Percentiles rank a stretch among this genome's conserved stretches.
Evolutionary conservation across 2,888 invertebrate species (phyloP).

Genomic region (Exephanes ischioxanthus): DNA sequence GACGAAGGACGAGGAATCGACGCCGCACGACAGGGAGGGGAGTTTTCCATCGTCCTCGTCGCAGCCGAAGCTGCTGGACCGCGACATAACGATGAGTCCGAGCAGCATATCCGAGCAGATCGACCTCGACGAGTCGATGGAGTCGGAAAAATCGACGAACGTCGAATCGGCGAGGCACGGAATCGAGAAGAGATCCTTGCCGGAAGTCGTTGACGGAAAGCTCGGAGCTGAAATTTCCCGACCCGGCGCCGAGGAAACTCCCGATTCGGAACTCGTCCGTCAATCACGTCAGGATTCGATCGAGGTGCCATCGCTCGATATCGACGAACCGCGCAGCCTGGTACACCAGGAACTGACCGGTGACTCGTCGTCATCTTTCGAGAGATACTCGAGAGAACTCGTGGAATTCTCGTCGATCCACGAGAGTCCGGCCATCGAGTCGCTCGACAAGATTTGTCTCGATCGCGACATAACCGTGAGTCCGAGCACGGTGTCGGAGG

Average conservation of each 20-base stretch:
- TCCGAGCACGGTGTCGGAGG: constrained; percentile 79
- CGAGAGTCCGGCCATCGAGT: constrained; percentile 78
- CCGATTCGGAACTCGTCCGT: constrained; percentile 75
- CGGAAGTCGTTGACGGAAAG: constrained; percentile 12
- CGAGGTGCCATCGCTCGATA: constrained; percentile 80
- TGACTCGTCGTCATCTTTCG: constrained; percentile 27
- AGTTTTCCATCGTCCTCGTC: constrained; percentile 76
- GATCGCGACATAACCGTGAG: constrained; percentile 79
- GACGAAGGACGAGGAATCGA: constrained; percentile 81
- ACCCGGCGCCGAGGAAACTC: constrained; percentile 78
- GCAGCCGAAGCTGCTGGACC: constrained; percentile 74
- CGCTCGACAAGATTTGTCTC: constrained; percentile 76
- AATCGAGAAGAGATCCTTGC: constrained; percentile 73
- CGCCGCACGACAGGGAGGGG: constrained; percentile 76
- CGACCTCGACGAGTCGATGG: constrained; percentile 79
- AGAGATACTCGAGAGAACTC: constrained; percentile 62
- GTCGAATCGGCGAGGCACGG: constrained; percentile 79
- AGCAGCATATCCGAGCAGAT: constrained; percentile 82
- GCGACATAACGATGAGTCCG: constrained; percentile 81
- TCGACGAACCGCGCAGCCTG: constrained; percentile 74
- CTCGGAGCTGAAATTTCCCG: constrained; percentile 70
- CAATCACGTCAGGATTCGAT: constrained; percentile 79
- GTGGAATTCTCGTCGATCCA: constrained; percentile 73
- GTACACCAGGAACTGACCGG: constrained; percentile 13
- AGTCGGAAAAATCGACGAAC: constrained; percentile 64